Evolutionary conservation across 2,113 vertebrate genomes (phyloP), one percentile per base, ranked within the genome.

Genomic region (Pardalotus punctatus): DNA sequence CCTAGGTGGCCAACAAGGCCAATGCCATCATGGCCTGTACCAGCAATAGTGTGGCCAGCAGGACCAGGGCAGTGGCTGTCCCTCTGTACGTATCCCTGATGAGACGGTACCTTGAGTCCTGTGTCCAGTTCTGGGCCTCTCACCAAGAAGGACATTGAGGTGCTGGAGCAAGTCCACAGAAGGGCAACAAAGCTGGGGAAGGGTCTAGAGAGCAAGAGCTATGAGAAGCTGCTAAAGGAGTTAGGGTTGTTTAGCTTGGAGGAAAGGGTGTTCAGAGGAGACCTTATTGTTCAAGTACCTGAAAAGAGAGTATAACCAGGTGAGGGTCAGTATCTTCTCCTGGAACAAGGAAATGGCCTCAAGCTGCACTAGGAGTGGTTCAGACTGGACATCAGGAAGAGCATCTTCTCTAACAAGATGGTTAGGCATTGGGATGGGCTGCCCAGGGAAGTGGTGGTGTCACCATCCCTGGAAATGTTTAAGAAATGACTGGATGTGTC

Each of bases 331-430:
- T 21, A 10, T 60, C 33, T 77, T 86, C 14, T 85, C 51, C 31
- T 54, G 23, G 14, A 10, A 20, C 10, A 12, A 61, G 19, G 38
- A 53, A 70, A 70, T 20, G 10, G 9, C 23, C 20, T 61, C 56
- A 45, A 29, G 38, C 19, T 69, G 12, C 0, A 0, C 12, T 12
- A 54, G 12, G 4, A 7, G 20, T 24, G 4, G 12, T 38, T 54
- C 19, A 61, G 12, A 15, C 11, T 78, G 50, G 47, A 70, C 12
- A 45, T 38, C 18, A 61, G 54, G n/a, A 78, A 29, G 47, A 45
- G 61, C 45, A 61, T 53, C 19, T 61, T 70, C 28, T 47, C 4
- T n/a, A 28, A 50, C 10, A 70, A 12, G 12, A 19, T 47, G 10
- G 9, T 54, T 54, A n/a, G 29, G 64, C 6, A n/a, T n/a, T 62